Conservation (phyloP, 2,797 vertebrate genomes). For the Ciconia nigra region DNA sequence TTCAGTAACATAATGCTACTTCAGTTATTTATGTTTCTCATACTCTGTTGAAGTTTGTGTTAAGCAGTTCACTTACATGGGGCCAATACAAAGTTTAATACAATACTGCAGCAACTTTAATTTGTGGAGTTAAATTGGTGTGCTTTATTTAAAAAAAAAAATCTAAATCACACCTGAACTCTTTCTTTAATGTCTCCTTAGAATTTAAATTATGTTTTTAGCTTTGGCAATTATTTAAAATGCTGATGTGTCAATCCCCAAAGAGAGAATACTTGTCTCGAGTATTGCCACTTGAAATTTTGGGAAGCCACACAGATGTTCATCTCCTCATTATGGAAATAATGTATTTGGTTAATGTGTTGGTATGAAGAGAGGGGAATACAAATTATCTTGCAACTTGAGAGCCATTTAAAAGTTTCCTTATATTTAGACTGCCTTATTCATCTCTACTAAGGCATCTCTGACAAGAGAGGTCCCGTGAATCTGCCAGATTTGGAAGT, state of each 20-base stretch:
- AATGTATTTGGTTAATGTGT: conserved; percentile 65
- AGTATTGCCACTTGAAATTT: conserved; percentile 65
- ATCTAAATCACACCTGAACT: conserved; percentile 18
- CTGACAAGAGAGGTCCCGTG: background rate
- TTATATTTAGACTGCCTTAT: background rate
- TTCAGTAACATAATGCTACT: accelerated
- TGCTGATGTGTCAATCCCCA: conserved; percentile 41
- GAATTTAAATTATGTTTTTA: conserved; percentile 18
- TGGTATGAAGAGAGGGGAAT: conserved; percentile 49
- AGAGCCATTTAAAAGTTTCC: conserved; percentile 40
- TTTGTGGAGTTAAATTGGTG: background rate
- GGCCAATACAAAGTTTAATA: background rate
- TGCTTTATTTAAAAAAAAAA: background rate
- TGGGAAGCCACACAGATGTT: conserved; percentile 66
- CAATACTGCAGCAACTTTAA: background rate
- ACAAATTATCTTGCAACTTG: conserved; percentile 57
- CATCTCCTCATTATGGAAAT: conserved; percentile 68
- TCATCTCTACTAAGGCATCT: background rate
- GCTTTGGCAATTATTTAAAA: conserved; percentile 23
- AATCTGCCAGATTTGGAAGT: background rate
- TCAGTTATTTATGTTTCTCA: background rate
- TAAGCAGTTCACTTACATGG: background rate
- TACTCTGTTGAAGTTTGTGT: background rate
- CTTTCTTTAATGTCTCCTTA: background rate
- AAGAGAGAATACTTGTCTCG: conserved; percentile 56